Conservation (phyloP, 2,797 vertebrate species). For the Hoplostethus mediterraneus region DNA sequence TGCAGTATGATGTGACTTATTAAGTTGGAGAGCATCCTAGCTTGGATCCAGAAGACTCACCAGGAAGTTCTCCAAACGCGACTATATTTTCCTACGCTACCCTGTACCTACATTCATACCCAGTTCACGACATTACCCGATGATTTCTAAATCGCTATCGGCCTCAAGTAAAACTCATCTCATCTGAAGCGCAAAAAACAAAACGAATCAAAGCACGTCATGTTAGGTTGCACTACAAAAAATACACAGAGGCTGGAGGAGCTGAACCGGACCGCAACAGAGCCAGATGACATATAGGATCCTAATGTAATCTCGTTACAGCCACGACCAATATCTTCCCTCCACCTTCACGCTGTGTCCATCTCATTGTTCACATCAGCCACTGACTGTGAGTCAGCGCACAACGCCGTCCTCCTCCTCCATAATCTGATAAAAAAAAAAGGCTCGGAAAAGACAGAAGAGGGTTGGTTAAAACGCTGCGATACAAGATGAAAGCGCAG, state of each 20-base stretch:
- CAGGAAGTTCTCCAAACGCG: too few relatives aligned
- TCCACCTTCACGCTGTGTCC: slow-evolving; percentile 47
- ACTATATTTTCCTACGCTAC: too few relatives aligned
- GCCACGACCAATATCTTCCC: slow-evolving; percentile 19
- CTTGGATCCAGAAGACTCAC: too few relatives aligned
- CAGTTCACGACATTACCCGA: not conserved
- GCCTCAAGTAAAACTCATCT: not conserved
- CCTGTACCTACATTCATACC: too few relatives aligned
- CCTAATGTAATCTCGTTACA: slow-evolving; percentile 13
- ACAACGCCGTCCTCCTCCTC: slow-evolving; percentile 20
- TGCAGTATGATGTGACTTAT: too few relatives aligned
- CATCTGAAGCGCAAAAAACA: slow-evolving; percentile 3
- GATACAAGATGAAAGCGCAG: slow-evolving; percentile 67
- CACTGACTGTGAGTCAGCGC: slow-evolving; percentile 46
- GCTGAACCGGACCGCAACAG: not conserved
- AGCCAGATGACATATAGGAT: slow-evolving; percentile 18
- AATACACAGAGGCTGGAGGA: too few relatives aligned
- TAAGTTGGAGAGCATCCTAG: too few relatives aligned
- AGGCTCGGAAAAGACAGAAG: slow-evolving; percentile 42
- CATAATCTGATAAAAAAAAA: slow-evolving; percentile 68
- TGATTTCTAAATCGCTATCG: not conserved
- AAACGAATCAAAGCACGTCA: slow-evolving; percentile 8
- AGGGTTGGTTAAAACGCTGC: slow-evolving; percentile 61
- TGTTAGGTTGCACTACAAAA: slow-evolving; percentile 39
- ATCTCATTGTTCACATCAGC: not conserved